Conservation (phyloP, 2,888 invertebrate genomes). For the Megalurothrips usitatus region DNA sequence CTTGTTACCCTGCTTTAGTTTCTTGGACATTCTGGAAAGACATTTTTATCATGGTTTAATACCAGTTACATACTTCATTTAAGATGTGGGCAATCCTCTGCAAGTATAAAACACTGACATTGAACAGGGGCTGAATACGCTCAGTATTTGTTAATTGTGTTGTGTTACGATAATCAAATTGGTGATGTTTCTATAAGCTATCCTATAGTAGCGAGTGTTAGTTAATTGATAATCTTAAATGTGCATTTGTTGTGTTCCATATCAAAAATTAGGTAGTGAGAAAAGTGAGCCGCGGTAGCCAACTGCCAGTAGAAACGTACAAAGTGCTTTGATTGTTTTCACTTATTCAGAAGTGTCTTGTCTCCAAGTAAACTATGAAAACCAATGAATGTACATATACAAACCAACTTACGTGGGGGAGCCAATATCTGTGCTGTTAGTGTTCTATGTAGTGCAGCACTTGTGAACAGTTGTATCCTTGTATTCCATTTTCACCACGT, state of each 20-base stretch:
- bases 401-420: too few relatives aligned
- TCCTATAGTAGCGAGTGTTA: not conserved
- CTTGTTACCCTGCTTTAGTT: too few relatives aligned
- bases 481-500: too few relatives aligned
- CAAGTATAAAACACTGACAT: not conserved
- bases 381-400: too few relatives aligned
- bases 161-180: conserved; percentile 17
- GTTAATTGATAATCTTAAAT: not conserved
- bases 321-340: not conserved
- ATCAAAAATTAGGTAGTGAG: not conserved
- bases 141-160: conserved; percentile 20
- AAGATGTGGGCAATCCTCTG: conserved; percentile 3
- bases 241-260: conserved; percentile 12
- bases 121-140: not conserved
- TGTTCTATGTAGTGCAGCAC: too few relatives aligned
- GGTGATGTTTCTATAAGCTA: conserved; percentile 3
- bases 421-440: too few relatives aligned
- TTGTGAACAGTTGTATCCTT: too few relatives aligned
- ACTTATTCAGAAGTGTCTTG: too few relatives aligned
- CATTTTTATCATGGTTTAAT: not conserved
- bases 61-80: not conserved
- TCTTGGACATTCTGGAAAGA: too few relatives aligned
- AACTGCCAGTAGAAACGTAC: conserved; percentile 17
- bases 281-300: not conserved
- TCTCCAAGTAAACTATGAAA: too few relatives aligned